Base-by-base conservation (phyloP, 1,140 invertebrate species). In the Zaprionus gabonicus region DNA sequence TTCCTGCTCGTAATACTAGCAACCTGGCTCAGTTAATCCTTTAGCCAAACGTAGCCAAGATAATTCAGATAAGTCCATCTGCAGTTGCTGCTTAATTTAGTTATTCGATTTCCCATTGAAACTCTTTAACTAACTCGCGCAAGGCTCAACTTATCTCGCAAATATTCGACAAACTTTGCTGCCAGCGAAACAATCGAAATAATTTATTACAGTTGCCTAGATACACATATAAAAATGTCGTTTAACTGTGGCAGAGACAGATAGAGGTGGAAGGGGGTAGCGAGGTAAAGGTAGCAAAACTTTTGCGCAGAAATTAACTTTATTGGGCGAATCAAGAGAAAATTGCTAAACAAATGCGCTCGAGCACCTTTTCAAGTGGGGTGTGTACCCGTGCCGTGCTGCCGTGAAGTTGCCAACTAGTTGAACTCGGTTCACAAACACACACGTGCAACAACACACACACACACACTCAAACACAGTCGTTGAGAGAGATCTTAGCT, bases 321-420 rank as follows among this genome's bases (percentile, higher is more conserved):
- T 87, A 87, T 88, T 88, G 84, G 81, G 70, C 75, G 84, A 88
- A 88, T 88, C 85, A 90, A 90, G 81, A 79, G 81, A 81, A 88
- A 88, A 88, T 88, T 82, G 84, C 84, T 88, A 88, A 88, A 90
- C 84, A 88, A 88, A 88, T 90, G 84, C 81, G 78, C 71, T 80
- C 57, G 76, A 88, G 81, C 81, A 84, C 78, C 85, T 81, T 83
- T 88, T 88, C 81, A 88, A 82, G 75, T 85, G 63, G 62, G 27
- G 27, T 17, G 12, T 34, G 17, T 4, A 34, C 9, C 31, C 31
- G 9, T 10, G 31, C 31, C 31, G 7, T 34, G 31, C 9, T 9
- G 9, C 58, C 64, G 34, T 51, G 38, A 67, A 84, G 75, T 86
- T 84, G 65, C 81, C 85, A 90, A 88, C 84, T 90, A 88, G 84